These are phyloP conservation scores for Ochlodes sylvanus DNA, from an alignment of 2,888 invertebrate genomes.

Conservation along the genomic window DNA sequence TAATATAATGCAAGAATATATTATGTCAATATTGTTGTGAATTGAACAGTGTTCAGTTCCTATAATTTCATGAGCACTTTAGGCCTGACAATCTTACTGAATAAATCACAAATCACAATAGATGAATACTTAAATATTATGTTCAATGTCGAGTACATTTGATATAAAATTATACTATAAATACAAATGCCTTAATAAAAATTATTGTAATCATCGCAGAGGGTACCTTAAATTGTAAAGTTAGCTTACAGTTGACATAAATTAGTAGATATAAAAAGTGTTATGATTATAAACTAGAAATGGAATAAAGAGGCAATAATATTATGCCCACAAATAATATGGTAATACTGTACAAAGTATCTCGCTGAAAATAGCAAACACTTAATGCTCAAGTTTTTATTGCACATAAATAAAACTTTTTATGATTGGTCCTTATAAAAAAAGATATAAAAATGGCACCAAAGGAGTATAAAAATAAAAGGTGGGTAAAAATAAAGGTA, in stretches of 20 bases:
- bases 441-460: slow-evolving; percentile 61
- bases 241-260: slow-evolving; percentile 11
- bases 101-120: slow-evolving; percentile 25
- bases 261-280: background rate
- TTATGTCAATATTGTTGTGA: slow-evolving; percentile 40
- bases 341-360: slow-evolving; percentile 34
- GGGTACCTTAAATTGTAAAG: background rate
- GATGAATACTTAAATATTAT: slow-evolving; percentile 13
- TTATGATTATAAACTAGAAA: slow-evolving; percentile 11
- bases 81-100: slow-evolving; percentile 25
- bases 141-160: background rate
- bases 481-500: slow-evolving; percentile 63
- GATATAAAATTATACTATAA: background rate
- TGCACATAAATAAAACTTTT: slow-evolving; percentile 32
- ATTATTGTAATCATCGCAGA: background rate
- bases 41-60: slow-evolving; percentile 38
- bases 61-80: slow-evolving; percentile 25
- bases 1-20: slow-evolving; percentile 30
- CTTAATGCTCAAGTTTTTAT: slow-evolving; percentile 15
- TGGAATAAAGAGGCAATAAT: slow-evolving; percentile 24
- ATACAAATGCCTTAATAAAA: slow-evolving; percentile 9
- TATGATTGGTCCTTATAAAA: slow-evolving; percentile 6
- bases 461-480: slow-evolving; percentile 48
- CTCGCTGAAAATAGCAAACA: slow-evolving; percentile 15
- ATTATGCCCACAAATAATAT: slow-evolving; percentile 14